Evolutionary conservation across 2,888 invertebrate genomes (phyloP).

Genomic region (Cantharis rustica): DNA sequence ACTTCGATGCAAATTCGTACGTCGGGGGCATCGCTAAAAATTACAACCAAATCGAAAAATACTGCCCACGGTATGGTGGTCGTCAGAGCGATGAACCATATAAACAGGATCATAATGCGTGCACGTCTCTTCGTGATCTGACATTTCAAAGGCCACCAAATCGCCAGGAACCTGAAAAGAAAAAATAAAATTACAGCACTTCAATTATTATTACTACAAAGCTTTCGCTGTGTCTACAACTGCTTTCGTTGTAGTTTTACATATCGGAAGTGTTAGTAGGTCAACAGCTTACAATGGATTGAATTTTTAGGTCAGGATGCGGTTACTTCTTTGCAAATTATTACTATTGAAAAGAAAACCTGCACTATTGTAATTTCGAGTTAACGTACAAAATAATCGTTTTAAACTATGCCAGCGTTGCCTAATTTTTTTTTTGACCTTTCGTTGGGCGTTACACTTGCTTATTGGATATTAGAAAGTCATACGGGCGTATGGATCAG

Average conservation of each 20-base stretch:
- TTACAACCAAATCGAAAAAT: slow-evolving; percentile 81
- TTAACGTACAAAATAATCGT: background rate
- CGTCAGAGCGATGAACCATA: slow-evolving; percentile 85
- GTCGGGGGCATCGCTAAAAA: slow-evolving; percentile 75
- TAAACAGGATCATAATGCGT: slow-evolving; percentile 83
- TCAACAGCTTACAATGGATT: slow-evolving; percentile 9
- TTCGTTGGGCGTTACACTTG: background rate
- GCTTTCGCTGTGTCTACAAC: background rate
- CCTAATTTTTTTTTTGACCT: background rate
- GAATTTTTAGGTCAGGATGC: slow-evolving; percentile 9
- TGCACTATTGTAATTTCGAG: background rate
- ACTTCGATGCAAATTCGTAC: slow-evolving; percentile 79
- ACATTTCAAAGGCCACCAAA: slow-evolving; percentile 91
- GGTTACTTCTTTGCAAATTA: background rate
- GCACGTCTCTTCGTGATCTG: slow-evolving; percentile 90
- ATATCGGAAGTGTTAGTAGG: slow-evolving; percentile 20
- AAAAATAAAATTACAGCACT: slow-evolving; percentile 9
- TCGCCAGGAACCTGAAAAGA: slow-evolving; percentile 86
- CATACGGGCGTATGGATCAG: background rate
- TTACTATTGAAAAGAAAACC: background rate
- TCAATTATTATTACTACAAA: background rate
- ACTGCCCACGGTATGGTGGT: slow-evolving; percentile 90
- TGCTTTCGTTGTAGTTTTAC: slow-evolving; percentile 21
- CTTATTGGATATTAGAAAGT: background rate
- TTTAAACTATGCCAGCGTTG: background rate